Evolutionary conservation across 2,113 vertebrate genomes (phyloP), one percentile per base, ranked within the genome.

Genomic region (Ictalurus furcatus): DNA sequence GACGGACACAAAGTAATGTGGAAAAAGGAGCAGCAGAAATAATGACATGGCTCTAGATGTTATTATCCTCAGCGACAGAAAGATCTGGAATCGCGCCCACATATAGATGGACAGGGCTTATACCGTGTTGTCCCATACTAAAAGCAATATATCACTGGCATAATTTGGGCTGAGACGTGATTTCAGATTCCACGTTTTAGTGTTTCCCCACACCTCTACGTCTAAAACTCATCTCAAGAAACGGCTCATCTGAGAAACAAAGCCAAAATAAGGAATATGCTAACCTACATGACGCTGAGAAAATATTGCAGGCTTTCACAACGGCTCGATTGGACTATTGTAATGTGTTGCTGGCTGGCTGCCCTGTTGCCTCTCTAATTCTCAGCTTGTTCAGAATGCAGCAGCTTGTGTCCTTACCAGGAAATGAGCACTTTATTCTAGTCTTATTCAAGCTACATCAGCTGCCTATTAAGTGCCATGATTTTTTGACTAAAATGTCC

Each of bases 321-420:
- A 79, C 1, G 6, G 54, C 76, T n/a, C 12, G 44, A n/a, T 8
- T 79, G 44, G 44, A 79, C 25, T 79, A 7, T 28, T 79, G 76
- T 79, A 79, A 79, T n/a, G 13, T 79, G 48, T 79, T n/a, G 48
- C 76, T 79, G 76, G 48, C 76, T 19, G 76, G 21, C 76, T 54
- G 76, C 76, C 76, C 44, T 79, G 76, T 17, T 48, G 76, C 48
- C 13, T 79, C 25, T 79, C 54, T 79, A 79, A 52, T 79, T 54
- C 14, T n/a, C 48, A 54, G 48, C 76, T 79, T 79, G 44, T n/a
- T 79, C 48, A 16, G 25, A 79, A 79, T 16, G 44, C 28, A 79
- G 25, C 28, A n/a, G 76, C 5, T 14, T 17, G 23, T 37, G 34
- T 44, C 37, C 40, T 76, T 76, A 79, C 48, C 48, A 79, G 23